phyloP scores from a whole-genome alignment of 2,113 vertebrate genomes.

The Saccopteryx bilineata region DNA sequence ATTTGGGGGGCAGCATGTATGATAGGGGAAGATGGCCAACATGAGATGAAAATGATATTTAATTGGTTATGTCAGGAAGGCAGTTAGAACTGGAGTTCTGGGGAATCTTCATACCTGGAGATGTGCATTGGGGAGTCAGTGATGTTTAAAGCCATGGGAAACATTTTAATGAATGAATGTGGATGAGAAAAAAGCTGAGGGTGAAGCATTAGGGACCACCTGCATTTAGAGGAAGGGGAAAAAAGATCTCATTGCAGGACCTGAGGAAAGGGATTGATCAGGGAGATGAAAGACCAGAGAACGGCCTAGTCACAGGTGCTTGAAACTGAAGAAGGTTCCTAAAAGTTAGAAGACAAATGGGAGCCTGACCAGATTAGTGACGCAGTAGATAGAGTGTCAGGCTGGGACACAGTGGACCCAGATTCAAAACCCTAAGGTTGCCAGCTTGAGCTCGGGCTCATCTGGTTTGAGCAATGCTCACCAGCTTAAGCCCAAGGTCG shows the following conservation, averaged over 20 bases:
- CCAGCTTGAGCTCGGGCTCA: too few relatives aligned
- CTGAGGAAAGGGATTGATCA: not conserved
- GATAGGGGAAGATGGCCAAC: not conserved
- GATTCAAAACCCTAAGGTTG: too few relatives aligned
- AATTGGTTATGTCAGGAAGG: not conserved
- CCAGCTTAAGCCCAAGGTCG: too few relatives aligned
- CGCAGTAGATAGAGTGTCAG: too few relatives aligned
- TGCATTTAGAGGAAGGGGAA: not conserved
- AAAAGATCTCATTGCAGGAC: not conserved
- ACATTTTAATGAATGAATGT: not conserved
- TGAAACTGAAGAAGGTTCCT: not conserved
- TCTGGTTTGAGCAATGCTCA: too few relatives aligned
- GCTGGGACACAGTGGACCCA: too few relatives aligned
- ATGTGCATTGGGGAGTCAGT: not conserved
- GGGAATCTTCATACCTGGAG: not conserved
- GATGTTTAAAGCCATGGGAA: not conserved
- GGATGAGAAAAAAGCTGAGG: not conserved
- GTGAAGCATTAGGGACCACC: not conserved
- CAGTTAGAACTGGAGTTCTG: not conserved
- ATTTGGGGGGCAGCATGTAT: not conserved
- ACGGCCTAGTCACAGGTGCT: not conserved
- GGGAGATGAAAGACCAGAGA: not conserved
- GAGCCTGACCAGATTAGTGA: too few relatives aligned
- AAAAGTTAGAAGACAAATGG: not conserved
- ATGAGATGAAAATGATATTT: not conserved